Base-by-base conservation (phyloP, 1,140 invertebrate genomes). In the Drosophila sulfurigaster region DNA sequence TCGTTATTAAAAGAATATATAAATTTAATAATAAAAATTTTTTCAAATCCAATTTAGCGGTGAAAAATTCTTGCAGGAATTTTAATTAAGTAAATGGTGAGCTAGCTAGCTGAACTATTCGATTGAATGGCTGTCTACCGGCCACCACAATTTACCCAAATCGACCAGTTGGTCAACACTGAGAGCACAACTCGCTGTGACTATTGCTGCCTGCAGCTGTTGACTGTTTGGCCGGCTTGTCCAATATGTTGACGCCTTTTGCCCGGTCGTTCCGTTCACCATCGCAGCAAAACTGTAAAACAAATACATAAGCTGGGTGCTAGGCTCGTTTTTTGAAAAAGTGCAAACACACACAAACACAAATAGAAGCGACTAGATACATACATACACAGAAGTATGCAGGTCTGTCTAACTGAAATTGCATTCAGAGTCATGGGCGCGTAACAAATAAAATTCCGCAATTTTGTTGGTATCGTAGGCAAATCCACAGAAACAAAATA, bases 361-460 rank as follows among this genome's bases (percentile, higher is more conserved):
- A 49, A 35, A 60, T 35, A 74, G 35, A 59, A 32, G 35, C 25
- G 32, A 16, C 32, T 64, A 67, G 60, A 82, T 70, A 60, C 51
- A 75, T 71, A 10, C 10, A 38, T 38, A 10, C 10, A 38, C 11
- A 25, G 35, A 7, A 8, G 69, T 73, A 49, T 58, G 51, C 48
- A 56, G 49, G 30, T 38, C 25, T 45, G 60, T 65, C 46, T 59
- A 46, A 62, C 35, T 67, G 48, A 77, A 83, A 83, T 87, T 89
- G 83, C 81, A 88, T 75, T 78, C 85, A 89, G 73, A 89, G 73
- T 81, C 85, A 82, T 70, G 75, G 66, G 85, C 85, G 85, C 85
- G 83, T 81, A 89, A 78, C 85, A 78, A 88, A 87, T 88, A 83
- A 88, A 88, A 88, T 89, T 83, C 67, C 45, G 54, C 77, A 80